Conservation (phyloP, 2,888 invertebrate species). For the Omphaloscelis lunosa region DNA sequence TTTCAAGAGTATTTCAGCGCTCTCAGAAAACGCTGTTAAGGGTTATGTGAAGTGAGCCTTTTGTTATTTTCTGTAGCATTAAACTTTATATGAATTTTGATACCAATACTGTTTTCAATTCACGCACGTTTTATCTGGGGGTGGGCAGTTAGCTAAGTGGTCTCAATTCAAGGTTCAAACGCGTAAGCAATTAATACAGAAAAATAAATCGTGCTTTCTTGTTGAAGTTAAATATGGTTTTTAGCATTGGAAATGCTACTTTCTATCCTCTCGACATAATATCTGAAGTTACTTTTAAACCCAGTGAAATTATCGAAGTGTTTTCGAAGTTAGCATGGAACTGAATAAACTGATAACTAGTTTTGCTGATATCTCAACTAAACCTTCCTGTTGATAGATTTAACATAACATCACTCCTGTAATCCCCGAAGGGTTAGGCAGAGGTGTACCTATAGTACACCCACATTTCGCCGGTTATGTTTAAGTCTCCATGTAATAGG, state of each 20-base stretch:
- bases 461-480: too few relatives aligned
- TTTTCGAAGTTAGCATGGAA: background rate
- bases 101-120: conserved; percentile 12
- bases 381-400: conserved; percentile 1
- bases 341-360: conserved; percentile 3
- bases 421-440: too few relatives aligned
- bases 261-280: background rate
- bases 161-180: background rate
- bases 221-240: too few relatives aligned
- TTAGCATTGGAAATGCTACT: background rate
- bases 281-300: background rate
- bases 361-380: conserved; percentile 4
- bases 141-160: conserved; percentile 6
- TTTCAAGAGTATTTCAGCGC: too few relatives aligned
- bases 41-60: background rate
- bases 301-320: background rate
- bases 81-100: conserved; percentile 11
- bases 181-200: background rate
- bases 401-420: too few relatives aligned
- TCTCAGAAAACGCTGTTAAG: too few relatives aligned
- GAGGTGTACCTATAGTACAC: too few relatives aligned
- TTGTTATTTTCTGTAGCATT: background rate
- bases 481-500: too few relatives aligned
- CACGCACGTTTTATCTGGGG: conserved; percentile 18
- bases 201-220: too few relatives aligned